A percentile compares a stretch with the other conserved stretches of the same genome.
Evolutionary conservation across 2,113 vertebrate species (phyloP).

Genomic region (Dipodomys ordii): DNA sequence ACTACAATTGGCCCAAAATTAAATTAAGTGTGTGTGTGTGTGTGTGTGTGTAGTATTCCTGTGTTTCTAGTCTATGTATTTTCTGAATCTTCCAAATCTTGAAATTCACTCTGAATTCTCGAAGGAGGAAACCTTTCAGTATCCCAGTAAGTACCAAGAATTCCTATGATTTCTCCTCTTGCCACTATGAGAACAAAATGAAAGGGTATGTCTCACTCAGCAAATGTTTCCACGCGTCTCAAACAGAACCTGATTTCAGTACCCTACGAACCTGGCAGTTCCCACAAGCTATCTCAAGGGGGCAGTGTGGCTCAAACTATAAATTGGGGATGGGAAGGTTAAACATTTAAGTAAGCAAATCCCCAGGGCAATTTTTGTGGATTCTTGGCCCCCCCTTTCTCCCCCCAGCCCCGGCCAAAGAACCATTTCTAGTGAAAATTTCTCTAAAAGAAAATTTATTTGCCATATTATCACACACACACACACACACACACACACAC

Average conservation of each 20-base stretch:
- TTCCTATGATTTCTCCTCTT: neutral
- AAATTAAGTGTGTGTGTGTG: neutral
- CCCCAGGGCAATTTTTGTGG: neutral
- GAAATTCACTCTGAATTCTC: neutral
- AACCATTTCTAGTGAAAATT: slow-evolving; percentile 54
- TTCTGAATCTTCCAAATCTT: neutral
- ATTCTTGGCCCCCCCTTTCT: too few relatives aligned
- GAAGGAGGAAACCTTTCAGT: neutral
- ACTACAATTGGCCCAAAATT: neutral
- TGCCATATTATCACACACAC: neutral
- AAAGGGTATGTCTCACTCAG: neutral
- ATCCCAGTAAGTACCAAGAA: neutral
- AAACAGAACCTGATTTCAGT: neutral
- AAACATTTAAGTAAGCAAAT: neutral
- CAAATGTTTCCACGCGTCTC: neutral
- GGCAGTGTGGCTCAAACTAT: slow-evolving; percentile 41
- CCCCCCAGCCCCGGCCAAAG: neutral
- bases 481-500: too few relatives aligned
- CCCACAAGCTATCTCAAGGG: slow-evolving; percentile 27
- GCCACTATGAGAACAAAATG: neutral
- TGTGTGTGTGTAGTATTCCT: too few relatives aligned
- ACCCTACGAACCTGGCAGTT: rapidly evolving
- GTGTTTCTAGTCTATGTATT: neutral
- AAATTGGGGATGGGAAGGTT: too few relatives aligned
- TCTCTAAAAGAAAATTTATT: slow-evolving; percentile 35